phyloP scores from a whole-genome alignment of 2,113 vertebrate genomes.

The Thalassoma bifasciatum region DNA sequence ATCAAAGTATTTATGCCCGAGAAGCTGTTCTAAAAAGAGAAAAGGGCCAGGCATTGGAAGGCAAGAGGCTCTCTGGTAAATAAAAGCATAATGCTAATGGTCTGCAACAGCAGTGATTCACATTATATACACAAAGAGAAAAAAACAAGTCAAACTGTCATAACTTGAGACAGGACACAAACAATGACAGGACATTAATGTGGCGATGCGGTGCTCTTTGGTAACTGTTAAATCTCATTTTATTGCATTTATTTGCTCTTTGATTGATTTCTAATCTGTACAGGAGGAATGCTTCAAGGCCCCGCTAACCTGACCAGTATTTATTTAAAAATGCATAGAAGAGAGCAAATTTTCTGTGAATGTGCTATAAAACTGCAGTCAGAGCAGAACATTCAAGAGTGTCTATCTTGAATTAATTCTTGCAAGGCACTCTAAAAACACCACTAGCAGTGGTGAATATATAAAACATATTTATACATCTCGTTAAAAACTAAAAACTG shows the following conservation, averaged over 20 bases:
- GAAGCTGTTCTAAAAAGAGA: constrained; percentile 25
- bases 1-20: constrained; percentile 2
- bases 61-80: constrained; percentile 15
- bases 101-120: constrained; percentile 57
- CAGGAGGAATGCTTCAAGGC: background rate
- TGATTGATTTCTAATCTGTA: constrained; percentile 1
- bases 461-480: constrained; percentile 26
- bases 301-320: background rate
- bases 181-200: constrained; percentile 25
- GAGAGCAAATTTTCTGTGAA: background rate
- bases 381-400: constrained; percentile 5
- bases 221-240: background rate
- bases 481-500: constrained; percentile 10
- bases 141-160: constrained; percentile 16
- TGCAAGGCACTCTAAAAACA: constrained; percentile 18
- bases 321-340: background rate
- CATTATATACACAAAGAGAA: constrained; percentile 49
- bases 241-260: background rate
- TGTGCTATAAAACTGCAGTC: constrained; percentile 38
- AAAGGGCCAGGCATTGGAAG: constrained; percentile 7
- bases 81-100: constrained; percentile 20
- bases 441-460: constrained; percentile 4
- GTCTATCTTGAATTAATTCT: constrained; percentile 5
- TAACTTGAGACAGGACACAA: constrained; percentile 8
- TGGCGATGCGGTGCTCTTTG: constrained; percentile 2